phyloP scores from a whole-genome alignment of 1,140 invertebrate genomes.

The Orchestia grillus region DNA sequence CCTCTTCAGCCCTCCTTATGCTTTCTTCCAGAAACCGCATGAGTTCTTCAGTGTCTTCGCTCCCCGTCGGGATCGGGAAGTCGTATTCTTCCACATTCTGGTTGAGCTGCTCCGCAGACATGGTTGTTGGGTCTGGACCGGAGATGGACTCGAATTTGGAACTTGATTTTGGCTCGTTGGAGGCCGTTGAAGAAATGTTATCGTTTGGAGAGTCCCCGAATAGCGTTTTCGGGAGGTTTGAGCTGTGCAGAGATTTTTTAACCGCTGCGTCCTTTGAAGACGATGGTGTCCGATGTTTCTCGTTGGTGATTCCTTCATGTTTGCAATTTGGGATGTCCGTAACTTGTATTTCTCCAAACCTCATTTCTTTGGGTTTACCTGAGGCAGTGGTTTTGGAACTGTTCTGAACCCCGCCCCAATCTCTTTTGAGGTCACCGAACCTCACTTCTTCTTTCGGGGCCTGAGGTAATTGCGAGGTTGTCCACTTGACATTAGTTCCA shows the following conservation, averaged over 20 bases:
- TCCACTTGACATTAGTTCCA: background rate
- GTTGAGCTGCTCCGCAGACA: conserved; percentile 67
- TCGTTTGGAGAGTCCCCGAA: conserved; percentile 66
- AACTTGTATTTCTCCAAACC: conserved; percentile 64
- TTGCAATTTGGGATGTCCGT: conserved; percentile 57
- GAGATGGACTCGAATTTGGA: conserved; percentile 67
- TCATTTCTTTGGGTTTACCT: conserved; percentile 64
- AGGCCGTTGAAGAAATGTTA: conserved; percentile 57
- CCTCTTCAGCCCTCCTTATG: conserved; percentile 61
- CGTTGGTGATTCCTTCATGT: background rate
- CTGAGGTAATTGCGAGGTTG: background rate
- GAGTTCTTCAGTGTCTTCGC: conserved; percentile 64
- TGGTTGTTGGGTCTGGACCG: conserved; percentile 66
- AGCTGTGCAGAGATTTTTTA: background rate
- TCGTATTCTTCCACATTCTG: conserved; percentile 68
- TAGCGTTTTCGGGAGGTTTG: conserved; percentile 60
- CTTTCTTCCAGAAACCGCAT: conserved; percentile 66
- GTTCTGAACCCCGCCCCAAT: conserved; percentile 66
- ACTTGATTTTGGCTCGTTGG: conserved; percentile 43
- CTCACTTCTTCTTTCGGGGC: conserved; percentile 65
- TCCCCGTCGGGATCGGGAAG: conserved; percentile 67
- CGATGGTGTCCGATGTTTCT: background rate
- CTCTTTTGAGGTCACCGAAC: conserved; percentile 66
- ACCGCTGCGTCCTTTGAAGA: background rate
- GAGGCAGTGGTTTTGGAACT: conserved; percentile 56